Percentiles rank a stretch among this genome's conserved stretches.
phyloP scores from a whole-genome alignment of 2,113 vertebrate species.

The Falco punctatus region DNA sequence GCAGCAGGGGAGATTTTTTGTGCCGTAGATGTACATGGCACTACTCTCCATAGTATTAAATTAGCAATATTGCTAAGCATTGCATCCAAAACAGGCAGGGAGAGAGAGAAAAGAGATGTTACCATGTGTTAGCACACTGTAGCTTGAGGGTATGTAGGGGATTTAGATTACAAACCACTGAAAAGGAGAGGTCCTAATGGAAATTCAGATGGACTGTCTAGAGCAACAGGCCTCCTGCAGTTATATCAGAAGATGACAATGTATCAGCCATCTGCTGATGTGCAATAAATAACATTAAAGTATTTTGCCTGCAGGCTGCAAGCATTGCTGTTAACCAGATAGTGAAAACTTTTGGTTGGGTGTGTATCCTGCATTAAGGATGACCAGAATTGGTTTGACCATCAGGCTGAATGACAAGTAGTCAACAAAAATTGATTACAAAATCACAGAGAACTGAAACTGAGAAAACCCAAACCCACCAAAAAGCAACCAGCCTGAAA shows the following conservation, averaged over 20 bases:
- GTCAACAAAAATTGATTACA: neutral
- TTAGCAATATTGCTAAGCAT: neutral
- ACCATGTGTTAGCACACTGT: neutral
- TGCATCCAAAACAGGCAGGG: neutral
- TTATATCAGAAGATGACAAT: neutral
- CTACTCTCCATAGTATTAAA: neutral
- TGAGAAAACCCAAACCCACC: neutral
- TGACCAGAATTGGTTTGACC: neutral
- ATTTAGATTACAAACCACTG: neutral
- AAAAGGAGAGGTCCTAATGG: neutral
- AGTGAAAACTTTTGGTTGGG: neutral
- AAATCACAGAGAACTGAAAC: neutral
- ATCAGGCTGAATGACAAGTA: neutral
- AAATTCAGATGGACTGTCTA: neutral
- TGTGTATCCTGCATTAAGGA: neutral
- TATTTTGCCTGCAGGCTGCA: neutral
- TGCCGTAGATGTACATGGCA: neutral
- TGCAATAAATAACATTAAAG: neutral
- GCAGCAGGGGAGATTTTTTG: neutral
- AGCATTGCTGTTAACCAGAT: neutral
- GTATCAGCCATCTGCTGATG: neutral
- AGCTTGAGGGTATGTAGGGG: neutral
- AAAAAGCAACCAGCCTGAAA: neutral
- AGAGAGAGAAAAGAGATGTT: neutral
- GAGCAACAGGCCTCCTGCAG: neutral